phyloP scores from a whole-genome alignment of 2,113 vertebrate genomes.

The Paramormyrops kingsleyae region DNA sequence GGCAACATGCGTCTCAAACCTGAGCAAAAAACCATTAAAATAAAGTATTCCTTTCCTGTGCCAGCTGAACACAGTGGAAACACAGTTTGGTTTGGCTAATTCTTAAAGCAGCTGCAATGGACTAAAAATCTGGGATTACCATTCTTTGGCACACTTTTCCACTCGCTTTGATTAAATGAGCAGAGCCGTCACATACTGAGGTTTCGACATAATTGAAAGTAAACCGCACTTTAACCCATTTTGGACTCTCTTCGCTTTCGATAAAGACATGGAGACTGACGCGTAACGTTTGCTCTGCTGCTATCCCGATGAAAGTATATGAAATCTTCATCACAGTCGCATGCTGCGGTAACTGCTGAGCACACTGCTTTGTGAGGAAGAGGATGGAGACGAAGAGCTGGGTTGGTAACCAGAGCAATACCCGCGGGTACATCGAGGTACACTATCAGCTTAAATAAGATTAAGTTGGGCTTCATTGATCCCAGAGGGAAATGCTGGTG shows the following conservation, averaged over 20 bases:
- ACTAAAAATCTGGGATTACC: conserved; percentile 14
- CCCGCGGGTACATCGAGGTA: background rate
- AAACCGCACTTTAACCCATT: background rate
- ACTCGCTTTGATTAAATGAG: background rate
- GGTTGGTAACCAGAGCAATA: background rate
- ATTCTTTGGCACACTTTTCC: conserved; percentile 1
- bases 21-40: conserved; percentile 15
- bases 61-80: conserved; percentile 11
- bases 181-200: background rate
- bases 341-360: background rate
- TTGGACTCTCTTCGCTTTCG: background rate
- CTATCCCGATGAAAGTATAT: background rate
- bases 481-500: background rate
- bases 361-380: background rate
- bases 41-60: conserved; percentile 6
- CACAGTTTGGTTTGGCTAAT: conserved; percentile 15
- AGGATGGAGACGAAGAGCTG: background rate
- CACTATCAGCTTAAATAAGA: background rate
- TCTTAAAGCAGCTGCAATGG: conserved; percentile 15
- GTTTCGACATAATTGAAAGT: background rate
- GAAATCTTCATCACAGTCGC: background rate
- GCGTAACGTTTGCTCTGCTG: background rate
- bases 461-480: background rate
- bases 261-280: background rate
- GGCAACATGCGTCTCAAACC: background rate